Base-by-base conservation (phyloP, 2,797 vertebrate genomes). In the Nannoperca australis region DNA sequence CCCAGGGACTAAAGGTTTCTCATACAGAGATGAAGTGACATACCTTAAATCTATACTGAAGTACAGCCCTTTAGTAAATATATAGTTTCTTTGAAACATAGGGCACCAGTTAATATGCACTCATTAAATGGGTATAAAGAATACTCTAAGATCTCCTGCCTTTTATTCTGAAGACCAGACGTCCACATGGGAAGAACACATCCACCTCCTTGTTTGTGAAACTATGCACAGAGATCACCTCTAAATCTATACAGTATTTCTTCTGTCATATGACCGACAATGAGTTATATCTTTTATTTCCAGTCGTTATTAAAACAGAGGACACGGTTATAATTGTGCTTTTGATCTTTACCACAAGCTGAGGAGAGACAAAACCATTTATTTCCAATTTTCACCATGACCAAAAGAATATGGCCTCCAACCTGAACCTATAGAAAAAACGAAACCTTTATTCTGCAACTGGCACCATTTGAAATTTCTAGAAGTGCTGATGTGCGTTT, bases 391-490 rank as follows among this genome's bases (percentile, higher is more conserved):
- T 78, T 69, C 66, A 47, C 78, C 63, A 54, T 82, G 78, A 85
- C 79, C 15, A 24, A 58, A 58, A 68, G 53, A 76, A 84, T 82
- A 85, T 49, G 50, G 67, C 68, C 70, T 73, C 24, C 24, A 53
- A 58, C 47, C 76, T 63, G 24, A 78, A 78, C 53, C 63, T 77
- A 73, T 68, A 61, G 78, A 82, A 86, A 70, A 86, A 82, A 84
- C 56, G 27, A 79, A 89, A 83, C 22, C 62, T 87, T 84, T 88
- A 42, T 67, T 77, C 60, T 60, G 54, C 53, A 79, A 77, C 51
- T 81, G 73, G 65, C 63, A 32, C 60, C 69, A 65, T 71, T 88
- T 85, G 85, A 70, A 32, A 87, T 90, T 87, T 34, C 73, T 70
- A 53, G 56, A 89, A 81, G 61, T 78, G 85, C 82, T 85, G 84